These are phyloP conservation scores for Omphaloscelis lunosa DNA, from an alignment of 2,888 invertebrate species.

Conservation along the genomic window DNA sequence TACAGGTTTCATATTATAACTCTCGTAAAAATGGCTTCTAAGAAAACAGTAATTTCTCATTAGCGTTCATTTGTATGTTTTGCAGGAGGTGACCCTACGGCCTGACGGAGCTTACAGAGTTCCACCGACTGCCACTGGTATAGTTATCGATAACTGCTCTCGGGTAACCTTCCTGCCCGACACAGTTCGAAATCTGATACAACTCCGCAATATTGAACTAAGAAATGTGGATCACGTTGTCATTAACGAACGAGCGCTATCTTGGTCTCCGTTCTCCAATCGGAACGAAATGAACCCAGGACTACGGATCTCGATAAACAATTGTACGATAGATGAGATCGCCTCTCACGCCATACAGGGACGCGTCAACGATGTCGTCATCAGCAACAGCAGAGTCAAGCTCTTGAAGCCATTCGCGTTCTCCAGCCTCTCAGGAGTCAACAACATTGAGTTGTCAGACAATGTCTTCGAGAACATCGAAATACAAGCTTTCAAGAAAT, in stretches of 20 bases:
- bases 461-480: slow-evolving; percentile 92
- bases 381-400: slow-evolving; percentile 91
- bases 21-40: neutral
- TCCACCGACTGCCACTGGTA: slow-evolving; percentile 89
- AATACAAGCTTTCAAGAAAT: slow-evolving; percentile 95
- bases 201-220: slow-evolving; percentile 92
- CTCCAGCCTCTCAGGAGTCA: slow-evolving; percentile 92
- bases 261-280: slow-evolving; percentile 91
- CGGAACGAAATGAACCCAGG: slow-evolving; percentile 92
- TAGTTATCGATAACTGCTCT: slow-evolving; percentile 93
- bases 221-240: slow-evolving; percentile 91
- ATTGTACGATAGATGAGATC: slow-evolving; percentile 89
- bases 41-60: slow-evolving; percentile 7
- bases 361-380: slow-evolving; percentile 92
- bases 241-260: slow-evolving; percentile 91
- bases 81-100: slow-evolving; percentile 91
- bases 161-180: slow-evolving; percentile 90
- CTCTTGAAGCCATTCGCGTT: slow-evolving; percentile 93
- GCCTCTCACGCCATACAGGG: slow-evolving; percentile 93
- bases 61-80: slow-evolving; percentile 34
- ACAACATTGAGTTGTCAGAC: slow-evolving; percentile 92
- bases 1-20: neutral
- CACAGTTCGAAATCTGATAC: slow-evolving; percentile 91
- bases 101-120: slow-evolving; percentile 90
- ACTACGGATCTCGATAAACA: slow-evolving; percentile 87